Evolutionary conservation across 2,113 vertebrate species (phyloP).

Genomic region (Nyctereutes procyonoides): DNA sequence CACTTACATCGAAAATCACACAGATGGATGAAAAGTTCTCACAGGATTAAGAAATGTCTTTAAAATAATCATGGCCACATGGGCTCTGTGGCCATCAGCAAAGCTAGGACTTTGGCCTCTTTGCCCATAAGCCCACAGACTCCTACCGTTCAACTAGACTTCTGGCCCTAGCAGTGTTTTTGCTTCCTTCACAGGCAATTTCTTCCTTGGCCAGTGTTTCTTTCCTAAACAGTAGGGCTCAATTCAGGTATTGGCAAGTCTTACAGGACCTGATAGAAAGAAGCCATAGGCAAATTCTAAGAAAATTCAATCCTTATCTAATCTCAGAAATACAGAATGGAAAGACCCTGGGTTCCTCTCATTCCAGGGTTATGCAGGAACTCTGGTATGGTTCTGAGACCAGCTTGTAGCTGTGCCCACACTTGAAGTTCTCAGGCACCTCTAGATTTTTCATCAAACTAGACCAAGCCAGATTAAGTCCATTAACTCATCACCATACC

Average conservation of each 20-base stretch:
- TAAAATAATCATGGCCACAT: conserved; percentile 72
- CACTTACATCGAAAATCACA: conserved; percentile 76
- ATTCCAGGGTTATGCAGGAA: neutral
- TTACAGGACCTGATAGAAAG: too few relatives aligned
- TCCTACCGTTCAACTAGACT: neutral
- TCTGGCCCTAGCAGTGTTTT: neutral
- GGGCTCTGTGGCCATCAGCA: conserved; percentile 44
- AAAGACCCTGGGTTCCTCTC: neutral
- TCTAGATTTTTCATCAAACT: neutral
- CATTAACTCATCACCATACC: neutral
- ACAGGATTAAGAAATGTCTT: conserved; percentile 74
- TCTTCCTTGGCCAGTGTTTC: neutral
- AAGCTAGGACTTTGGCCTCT: conserved; percentile 8
- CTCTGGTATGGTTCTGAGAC: neutral
- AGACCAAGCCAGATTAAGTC: neutral
- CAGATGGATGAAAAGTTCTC: conserved; percentile 81
- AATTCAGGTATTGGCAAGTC: neutral
- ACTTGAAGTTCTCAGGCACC: neutral
- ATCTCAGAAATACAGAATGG: neutral
- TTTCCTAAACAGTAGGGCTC: neutral
- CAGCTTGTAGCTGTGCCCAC: neutral
- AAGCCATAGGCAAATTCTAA: neutral
- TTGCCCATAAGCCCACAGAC: neutral
- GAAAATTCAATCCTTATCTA: neutral
- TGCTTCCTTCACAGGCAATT: conserved; percentile 37